These are phyloP conservation scores for Helleia helle DNA, from an alignment of 2,888 invertebrate genomes.

Conservation along the genomic window DNA sequence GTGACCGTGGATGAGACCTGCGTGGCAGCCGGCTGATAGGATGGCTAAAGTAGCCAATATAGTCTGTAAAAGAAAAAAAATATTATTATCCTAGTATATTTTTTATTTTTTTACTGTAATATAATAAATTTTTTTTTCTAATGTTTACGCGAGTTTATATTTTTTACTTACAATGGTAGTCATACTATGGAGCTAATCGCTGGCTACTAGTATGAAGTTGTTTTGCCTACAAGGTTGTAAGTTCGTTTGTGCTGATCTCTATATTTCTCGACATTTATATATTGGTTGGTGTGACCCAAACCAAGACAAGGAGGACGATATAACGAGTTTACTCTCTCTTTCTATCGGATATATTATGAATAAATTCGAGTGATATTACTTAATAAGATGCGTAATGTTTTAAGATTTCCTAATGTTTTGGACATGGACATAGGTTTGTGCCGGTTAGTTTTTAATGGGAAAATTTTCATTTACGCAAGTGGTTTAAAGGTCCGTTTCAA, in stretches of 20 bases:
- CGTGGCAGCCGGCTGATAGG: conserved; percentile 52
- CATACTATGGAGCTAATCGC: conserved; percentile 69
- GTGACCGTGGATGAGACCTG: conserved; percentile 43
- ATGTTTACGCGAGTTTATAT: no score
- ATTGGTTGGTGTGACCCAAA: conserved; percentile 33
- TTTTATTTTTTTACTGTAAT: background rate
- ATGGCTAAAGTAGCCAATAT: conserved; percentile 57
- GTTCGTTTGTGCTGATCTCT: conserved; percentile 54
- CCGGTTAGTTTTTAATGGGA: background rate
- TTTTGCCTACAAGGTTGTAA: conserved; percentile 50
- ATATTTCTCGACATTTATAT: conserved; percentile 63
- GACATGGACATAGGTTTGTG: background rate
- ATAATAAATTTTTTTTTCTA: no score
- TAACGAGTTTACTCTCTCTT: conserved; percentile 37
- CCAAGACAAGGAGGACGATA: background rate
- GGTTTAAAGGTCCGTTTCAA: no score
- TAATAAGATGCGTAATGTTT: conserved; percentile 5
- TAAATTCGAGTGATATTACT: conserved; percentile 16
- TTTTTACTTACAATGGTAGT: conserved; percentile 60
- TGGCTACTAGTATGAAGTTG: conserved; percentile 51
- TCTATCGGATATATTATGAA: conserved; percentile 57
- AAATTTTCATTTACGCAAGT: conserved; percentile 1
- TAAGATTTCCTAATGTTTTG: background rate
- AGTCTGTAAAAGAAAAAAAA: conserved; percentile 41
- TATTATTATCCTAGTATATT: background rate